Conservation (phyloP, 1,140 invertebrate genomes). For the Drosophila micromelanica region DNA sequence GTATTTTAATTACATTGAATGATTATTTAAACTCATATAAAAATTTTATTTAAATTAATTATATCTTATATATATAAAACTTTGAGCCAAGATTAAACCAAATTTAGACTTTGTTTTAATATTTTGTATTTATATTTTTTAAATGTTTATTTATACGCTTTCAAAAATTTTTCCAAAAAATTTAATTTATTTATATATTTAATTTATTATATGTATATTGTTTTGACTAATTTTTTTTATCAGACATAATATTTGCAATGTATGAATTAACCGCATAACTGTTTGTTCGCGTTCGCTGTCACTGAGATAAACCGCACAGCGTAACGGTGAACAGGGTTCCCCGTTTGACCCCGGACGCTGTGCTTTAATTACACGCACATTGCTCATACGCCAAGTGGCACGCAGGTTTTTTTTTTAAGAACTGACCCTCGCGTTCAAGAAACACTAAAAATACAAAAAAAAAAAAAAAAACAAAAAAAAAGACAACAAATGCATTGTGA, state of each 20-base stretch:
- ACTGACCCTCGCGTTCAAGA: constrained; percentile 29
- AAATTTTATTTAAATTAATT: too few relatives aligned
- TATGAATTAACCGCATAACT: constrained; percentile 47
- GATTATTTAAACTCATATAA: too few relatives aligned
- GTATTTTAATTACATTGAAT: too few relatives aligned
- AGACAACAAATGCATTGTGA: constrained; percentile 18
- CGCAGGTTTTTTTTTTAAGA: constrained; percentile 22
- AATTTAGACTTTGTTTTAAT: too few relatives aligned
- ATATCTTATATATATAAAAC: too few relatives aligned
- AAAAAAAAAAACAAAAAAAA: not conserved
- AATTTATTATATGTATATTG: too few relatives aligned
- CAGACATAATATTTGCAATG: constrained; percentile 29
- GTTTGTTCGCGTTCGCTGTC: constrained; percentile 40
- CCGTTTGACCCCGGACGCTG: constrained; percentile 47
- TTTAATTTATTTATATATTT: too few relatives aligned
- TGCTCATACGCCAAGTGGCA: constrained; percentile 62
- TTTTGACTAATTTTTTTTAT: constrained; percentile 1
- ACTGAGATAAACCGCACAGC: constrained; percentile 57
- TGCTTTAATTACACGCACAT: constrained; percentile 67
- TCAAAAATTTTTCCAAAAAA: too few relatives aligned
- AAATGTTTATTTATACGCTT: too few relatives aligned
- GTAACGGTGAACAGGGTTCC: constrained; percentile 38
- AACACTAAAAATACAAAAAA: not conserved
- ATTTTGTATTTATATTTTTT: too few relatives aligned
- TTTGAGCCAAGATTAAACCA: too few relatives aligned